Base-by-base conservation (phyloP, 2,113 vertebrate species). In the Pantherophis guttatus region DNA sequence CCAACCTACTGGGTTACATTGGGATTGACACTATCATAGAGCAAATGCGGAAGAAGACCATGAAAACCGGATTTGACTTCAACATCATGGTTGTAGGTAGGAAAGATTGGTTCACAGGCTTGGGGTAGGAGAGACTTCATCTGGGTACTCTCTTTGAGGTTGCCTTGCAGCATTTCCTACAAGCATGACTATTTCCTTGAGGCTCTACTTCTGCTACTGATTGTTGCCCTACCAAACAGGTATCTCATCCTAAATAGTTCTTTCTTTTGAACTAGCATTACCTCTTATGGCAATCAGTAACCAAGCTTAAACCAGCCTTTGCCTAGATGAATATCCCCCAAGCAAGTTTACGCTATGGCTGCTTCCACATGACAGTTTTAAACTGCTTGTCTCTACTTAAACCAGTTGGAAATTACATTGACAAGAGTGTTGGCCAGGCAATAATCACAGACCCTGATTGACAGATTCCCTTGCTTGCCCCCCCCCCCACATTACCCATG, bases 41-140 rank as follows among this genome's bases (percentile, higher is more conserved):
- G 95, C 99, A 99, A 97, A 99, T 99, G 99, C 98, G 99, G 91
- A 99, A 98, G 98, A 99, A 99, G 96, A 99, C 99, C 58, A 99
- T 99, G 99, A 99, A 99, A 98, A 98, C 99, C 0, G 99, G 99
- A n/a, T 99, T 99, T 0, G 99, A 99, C 97, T 99, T 99, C 96
- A 99, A 99, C 96, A 98, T 99, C 97, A 99, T 99, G 99, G 98
- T 99, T 70, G 99, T 99, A 19, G 99, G 99, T 99, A 97, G 95
- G 98, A 17, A 96, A 57, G 85, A 24, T 59, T 19, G 0, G 0
- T 52, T 19, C 52, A 86, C 65, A 39, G 54, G 24, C 50, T 2
- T 87, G 1, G 26, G 70, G 48, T 70, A 52, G 19, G 33, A n/a
- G 48, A 24, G 13, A 3, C 21, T 26, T n/a, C 58, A 50, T 39